A percentile compares a stretch with the other conserved stretches of the same genome.
These are phyloP conservation scores for Ophion obscuratus DNA, from an alignment of 2,888 invertebrate species.

Conservation along the genomic window DNA sequence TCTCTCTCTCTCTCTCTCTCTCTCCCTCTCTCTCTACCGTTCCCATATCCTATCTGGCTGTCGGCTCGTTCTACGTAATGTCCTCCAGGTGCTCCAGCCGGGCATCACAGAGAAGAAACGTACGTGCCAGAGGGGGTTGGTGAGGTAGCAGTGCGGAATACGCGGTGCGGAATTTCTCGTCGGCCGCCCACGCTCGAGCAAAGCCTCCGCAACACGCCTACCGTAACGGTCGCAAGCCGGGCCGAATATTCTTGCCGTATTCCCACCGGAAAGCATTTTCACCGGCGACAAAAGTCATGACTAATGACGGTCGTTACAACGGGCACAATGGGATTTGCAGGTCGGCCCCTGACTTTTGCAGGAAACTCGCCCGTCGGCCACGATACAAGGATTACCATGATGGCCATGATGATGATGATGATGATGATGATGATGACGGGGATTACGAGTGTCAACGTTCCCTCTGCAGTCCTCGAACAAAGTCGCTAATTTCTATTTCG, in stretches of 20 bases:
- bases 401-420: conserved; percentile 51
- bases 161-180: conserved; percentile 54
- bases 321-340: conserved; percentile 72
- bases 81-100: conserved; percentile 74
- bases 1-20: conserved; percentile 26
- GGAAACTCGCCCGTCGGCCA: conserved; percentile 14
- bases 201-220: conserved; percentile 68
- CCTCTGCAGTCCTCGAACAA: conserved; percentile 62
- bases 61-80: conserved; percentile 70
- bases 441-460: conserved; percentile 49
- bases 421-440: conserved; percentile 47
- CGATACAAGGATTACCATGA: conserved; percentile 37
- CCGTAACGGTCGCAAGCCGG: conserved; percentile 53
- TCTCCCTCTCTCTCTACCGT: conserved; percentile 7
- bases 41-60: conserved; percentile 31
- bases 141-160: conserved; percentile 26
- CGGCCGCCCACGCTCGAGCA: conserved; percentile 71
- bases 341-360: conserved; percentile 47
- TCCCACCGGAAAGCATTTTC: conserved; percentile 62
- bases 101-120: conserved; percentile 38
- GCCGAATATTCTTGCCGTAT: conserved; percentile 7
- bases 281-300: conserved; percentile 76
- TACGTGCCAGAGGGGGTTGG: not conserved
- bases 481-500: conserved; percentile 71
- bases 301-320: conserved; percentile 74